Conservation (phyloP, 1,140 invertebrate species). For the Ganaspis sp. region DNA sequence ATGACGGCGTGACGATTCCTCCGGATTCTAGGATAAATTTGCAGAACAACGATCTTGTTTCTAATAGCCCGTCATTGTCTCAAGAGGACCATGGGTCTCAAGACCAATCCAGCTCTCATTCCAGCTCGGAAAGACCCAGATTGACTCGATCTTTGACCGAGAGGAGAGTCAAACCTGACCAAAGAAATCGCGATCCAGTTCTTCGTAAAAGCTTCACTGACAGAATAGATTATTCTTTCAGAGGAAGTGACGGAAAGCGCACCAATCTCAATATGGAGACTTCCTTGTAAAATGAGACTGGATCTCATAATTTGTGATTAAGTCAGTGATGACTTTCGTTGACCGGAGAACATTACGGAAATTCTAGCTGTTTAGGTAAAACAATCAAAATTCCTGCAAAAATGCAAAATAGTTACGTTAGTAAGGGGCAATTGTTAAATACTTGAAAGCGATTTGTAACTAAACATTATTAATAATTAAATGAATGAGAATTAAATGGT, state of each 20-base stretch:
- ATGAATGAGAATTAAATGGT: too few relatives aligned
- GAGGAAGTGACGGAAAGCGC: constrained; percentile 53
- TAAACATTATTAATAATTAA: too few relatives aligned
- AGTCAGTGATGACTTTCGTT: neutral
- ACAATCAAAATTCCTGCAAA: neutral
- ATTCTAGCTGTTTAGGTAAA: neutral
- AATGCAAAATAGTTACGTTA: too few relatives aligned
- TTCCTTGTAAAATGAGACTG: constrained; percentile 63
- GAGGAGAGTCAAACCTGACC: constrained; percentile 52
- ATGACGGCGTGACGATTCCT: constrained; percentile 51
- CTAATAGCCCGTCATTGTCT: neutral
- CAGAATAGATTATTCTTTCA: constrained; percentile 52
- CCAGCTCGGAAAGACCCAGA: constrained; percentile 5
- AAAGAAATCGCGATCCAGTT: constrained; percentile 45
- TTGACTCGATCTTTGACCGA: constrained; percentile 67
- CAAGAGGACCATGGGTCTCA: constrained; percentile 20
- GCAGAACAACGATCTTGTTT: constrained; percentile 3
- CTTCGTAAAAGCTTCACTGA: constrained; percentile 63
- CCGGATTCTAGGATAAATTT: constrained; percentile 38
- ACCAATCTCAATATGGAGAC: constrained; percentile 72
- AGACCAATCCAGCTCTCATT: neutral
- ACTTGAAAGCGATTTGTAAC: too few relatives aligned
- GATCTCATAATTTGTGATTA: constrained; percentile 4
- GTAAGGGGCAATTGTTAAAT: too few relatives aligned
- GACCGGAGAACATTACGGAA: constrained; percentile 7